Conservation (phyloP, 2,113 vertebrate species). For the Ameiurus melas region DNA sequence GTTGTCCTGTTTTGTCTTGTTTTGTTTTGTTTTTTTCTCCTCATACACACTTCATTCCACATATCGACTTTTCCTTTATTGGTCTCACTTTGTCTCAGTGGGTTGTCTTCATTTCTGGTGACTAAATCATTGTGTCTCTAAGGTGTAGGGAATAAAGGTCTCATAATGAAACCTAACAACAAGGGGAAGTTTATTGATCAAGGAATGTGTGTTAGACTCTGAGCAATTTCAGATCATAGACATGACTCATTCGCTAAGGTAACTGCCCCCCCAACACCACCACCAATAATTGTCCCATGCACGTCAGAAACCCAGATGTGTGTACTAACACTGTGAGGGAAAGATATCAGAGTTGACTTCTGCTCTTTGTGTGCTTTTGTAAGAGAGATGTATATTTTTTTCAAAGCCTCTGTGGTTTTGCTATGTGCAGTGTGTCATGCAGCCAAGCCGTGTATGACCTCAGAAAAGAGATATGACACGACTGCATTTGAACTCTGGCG, state of each 20-base stretch:
- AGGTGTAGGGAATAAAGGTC: neutral
- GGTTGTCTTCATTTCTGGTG: neutral
- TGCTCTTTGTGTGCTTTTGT: neutral
- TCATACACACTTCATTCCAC: neutral
- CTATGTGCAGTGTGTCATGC: neutral
- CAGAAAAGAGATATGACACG: conserved; percentile 1
- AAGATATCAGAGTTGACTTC: neutral
- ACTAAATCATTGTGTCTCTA: neutral
- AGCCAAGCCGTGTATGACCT: neutral
- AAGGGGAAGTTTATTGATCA: conserved; percentile 16
- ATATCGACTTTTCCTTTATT: conserved; percentile 1
- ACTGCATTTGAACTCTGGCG: neutral
- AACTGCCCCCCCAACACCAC: conserved; percentile 35
- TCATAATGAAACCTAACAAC: neutral
- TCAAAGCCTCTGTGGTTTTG: neutral
- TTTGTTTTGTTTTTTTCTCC: neutral
- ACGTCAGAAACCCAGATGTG: conserved; percentile 66
- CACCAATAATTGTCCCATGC: conserved; percentile 5
- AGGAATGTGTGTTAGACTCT: neutral
- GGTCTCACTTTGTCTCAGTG: conserved; percentile 7
- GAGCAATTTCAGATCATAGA: conserved; percentile 54
- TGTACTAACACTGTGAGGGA: conserved; percentile 12
- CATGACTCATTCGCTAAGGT: conserved; percentile 63
- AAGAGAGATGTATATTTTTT: neutral
- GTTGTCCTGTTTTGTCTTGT: conserved; percentile 3